phyloP scores from a whole-genome alignment of 2,888 invertebrate genomes.

The Acrocera orbiculus region DNA sequence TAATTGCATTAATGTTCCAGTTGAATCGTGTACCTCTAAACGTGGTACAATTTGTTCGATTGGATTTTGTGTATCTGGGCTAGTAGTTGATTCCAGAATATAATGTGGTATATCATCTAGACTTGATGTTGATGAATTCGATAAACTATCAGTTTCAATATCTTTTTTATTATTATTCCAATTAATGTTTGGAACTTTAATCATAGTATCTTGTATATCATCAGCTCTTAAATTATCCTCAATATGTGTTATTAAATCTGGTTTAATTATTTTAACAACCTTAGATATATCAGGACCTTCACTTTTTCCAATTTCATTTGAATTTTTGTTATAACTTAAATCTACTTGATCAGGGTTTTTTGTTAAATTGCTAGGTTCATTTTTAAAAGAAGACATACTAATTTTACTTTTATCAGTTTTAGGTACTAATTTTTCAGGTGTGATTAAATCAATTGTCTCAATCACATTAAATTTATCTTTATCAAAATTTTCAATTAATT shows the following conservation, averaged over 20 bases:
- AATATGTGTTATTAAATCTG: slow-evolving; percentile 27
- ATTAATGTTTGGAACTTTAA: slow-evolving; percentile 39
- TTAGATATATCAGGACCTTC: slow-evolving; percentile 25
- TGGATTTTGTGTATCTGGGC: slow-evolving; percentile 28
- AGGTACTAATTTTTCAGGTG: slow-evolving; percentile 23
- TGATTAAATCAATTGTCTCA: slow-evolving; percentile 28
- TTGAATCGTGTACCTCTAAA: slow-evolving; percentile 53
- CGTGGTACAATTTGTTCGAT: slow-evolving; percentile 37
- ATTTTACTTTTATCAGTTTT: slow-evolving; percentile 23
- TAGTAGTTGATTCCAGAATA: slow-evolving; percentile 30
- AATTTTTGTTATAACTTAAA: slow-evolving; percentile 6
- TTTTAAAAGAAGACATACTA: slow-evolving; percentile 19
- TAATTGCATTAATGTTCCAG: slow-evolving; percentile 45
- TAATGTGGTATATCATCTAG: slow-evolving; percentile 31
- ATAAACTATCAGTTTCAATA: slow-evolving; percentile 38
- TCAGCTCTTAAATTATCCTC: slow-evolving; percentile 16
- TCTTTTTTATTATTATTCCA: slow-evolving; percentile 31
- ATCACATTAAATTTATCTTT: slow-evolving; percentile 19
- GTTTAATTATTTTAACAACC: slow-evolving; percentile 25
- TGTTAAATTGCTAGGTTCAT: slow-evolving; percentile 1
- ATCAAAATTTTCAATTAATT: slow-evolving; percentile 22
- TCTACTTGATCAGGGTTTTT: slow-evolving; percentile 8
- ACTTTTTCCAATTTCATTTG: slow-evolving; percentile 1
- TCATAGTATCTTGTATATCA: slow-evolving; percentile 39
- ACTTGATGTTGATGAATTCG: slow-evolving; percentile 30